These are phyloP conservation scores for Prenolepis imparis DNA, from an alignment of 2,888 invertebrate species.

Conservation along the genomic window DNA sequence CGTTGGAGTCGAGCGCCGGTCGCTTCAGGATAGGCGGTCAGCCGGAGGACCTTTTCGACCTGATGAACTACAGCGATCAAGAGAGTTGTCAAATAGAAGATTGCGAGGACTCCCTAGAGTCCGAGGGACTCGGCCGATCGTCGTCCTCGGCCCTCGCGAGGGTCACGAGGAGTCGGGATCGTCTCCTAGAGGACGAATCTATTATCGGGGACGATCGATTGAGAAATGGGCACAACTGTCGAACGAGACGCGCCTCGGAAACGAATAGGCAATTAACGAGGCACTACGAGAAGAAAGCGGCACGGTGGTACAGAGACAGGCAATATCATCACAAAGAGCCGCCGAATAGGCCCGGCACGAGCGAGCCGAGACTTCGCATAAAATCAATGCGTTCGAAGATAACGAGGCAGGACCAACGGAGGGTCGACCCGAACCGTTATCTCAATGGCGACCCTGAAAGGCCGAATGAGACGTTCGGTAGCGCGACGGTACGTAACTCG, in stretches of 20 bases:
- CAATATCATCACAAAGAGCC: slow-evolving; percentile 36
- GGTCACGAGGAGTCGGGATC: slow-evolving; percentile 11
- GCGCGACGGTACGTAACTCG: slow-evolving; percentile 34
- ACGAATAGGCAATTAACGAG: slow-evolving; percentile 39
- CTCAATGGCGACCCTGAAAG: slow-evolving; percentile 32
- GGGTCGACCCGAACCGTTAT: slow-evolving; percentile 28
- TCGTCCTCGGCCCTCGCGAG: not conserved
- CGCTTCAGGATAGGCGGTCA: slow-evolving; percentile 81
- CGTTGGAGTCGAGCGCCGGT: slow-evolving; percentile 77
- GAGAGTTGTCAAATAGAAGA: slow-evolving; percentile 79
- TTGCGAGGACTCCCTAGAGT: slow-evolving; percentile 74
- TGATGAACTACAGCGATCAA: slow-evolving; percentile 82
- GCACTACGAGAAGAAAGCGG: slow-evolving; percentile 40
- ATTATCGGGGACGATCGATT: slow-evolving; percentile 20
- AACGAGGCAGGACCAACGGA: slow-evolving; percentile 38
- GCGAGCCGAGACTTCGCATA: slow-evolving; percentile 32
- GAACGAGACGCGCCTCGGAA: slow-evolving; percentile 9
- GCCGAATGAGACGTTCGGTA: not conserved
- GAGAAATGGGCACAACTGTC: not conserved
- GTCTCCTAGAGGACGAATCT: slow-evolving; percentile 22
- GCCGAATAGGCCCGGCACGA: slow-evolving; percentile 15
- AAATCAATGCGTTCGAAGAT: slow-evolving; percentile 40
- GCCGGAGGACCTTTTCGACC: slow-evolving; percentile 77
- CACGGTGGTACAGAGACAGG: not conserved
- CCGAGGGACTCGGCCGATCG: slow-evolving; percentile 67